These are phyloP conservation scores for Cepaea nemoralis DNA, from an alignment of 1,140 invertebrate species.

Conservation along the genomic window DNA sequence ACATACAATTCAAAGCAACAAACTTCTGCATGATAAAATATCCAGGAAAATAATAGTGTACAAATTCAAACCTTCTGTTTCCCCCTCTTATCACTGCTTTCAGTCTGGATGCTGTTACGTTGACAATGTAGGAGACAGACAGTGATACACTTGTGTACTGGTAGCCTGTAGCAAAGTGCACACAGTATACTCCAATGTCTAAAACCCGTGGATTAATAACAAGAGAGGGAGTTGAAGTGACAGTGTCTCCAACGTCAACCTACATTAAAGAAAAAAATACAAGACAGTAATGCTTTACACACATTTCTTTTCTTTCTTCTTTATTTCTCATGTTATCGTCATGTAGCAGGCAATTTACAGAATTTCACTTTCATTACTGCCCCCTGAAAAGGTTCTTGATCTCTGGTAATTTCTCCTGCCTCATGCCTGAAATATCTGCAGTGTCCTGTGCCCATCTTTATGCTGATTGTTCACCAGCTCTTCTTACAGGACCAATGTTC, in stretches of 20 bases:
- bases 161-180: conserved; percentile 52
- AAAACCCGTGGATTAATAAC: conserved; percentile 7
- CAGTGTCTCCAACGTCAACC: conserved; percentile 44
- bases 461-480: too few relatives aligned
- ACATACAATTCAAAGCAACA: too few relatives aligned
- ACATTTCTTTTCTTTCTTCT: too few relatives aligned
- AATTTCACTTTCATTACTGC: too few relatives aligned
- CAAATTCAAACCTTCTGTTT: conserved; percentile 16
- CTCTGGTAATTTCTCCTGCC: too few relatives aligned
- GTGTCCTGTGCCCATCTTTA: too few relatives aligned
- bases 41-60: background rate
- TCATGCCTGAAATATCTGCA: too few relatives aligned
- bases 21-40: background rate
- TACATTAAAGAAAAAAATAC: conserved; percentile 17
- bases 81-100: conserved; percentile 58
- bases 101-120: conserved; percentile 48
- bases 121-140: conserved; percentile 48
- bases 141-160: conserved; percentile 52
- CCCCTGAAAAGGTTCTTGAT: too few relatives aligned
- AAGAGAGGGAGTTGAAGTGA: conserved; percentile 31
- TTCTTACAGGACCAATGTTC: too few relatives aligned
- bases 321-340: too few relatives aligned
- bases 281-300: too few relatives aligned
- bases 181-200: conserved; percentile 45
- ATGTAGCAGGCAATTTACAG: too few relatives aligned